phyloP scores from a whole-genome alignment of 92 coral and sea anemone species.

The Desmophyllum pertusum region DNA sequence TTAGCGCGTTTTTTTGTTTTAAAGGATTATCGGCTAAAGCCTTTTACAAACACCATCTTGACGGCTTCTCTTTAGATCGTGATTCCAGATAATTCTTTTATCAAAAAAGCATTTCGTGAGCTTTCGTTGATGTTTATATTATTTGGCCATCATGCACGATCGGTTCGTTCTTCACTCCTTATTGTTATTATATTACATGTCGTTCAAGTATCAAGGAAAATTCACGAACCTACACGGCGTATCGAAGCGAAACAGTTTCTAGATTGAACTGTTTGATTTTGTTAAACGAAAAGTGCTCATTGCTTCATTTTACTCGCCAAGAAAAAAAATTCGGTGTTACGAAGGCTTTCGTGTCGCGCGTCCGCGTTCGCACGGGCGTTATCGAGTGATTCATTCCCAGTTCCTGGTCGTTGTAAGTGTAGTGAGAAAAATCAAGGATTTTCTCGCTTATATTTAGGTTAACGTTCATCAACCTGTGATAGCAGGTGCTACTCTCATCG shows the following conservation, averaged over 20 bases:
- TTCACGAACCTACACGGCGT: neutral
- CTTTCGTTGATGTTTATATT: conserved; percentile 10
- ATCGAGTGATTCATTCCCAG: neutral
- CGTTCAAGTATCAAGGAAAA: conserved; percentile 25
- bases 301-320: neutral
- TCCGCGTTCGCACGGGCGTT: neutral
- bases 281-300: neutral
- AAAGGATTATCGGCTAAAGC: conserved; percentile 20
- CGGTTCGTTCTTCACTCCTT: neutral
- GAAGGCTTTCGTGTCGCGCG: neutral
- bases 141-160: neutral
- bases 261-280: neutral
- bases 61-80: neutral
- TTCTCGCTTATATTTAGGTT: conserved; percentile 16
- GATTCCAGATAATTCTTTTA: conserved; percentile 3
- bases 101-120: conserved; percentile 9
- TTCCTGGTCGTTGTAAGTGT: conserved; percentile 38
- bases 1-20: conserved; percentile 27
- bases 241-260: neutral
- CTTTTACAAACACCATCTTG: conserved; percentile 2
- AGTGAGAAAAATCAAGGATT: neutral
- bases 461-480: conserved; percentile 23
- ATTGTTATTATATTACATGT: conserved; percentile 12
- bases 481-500: conserved; percentile 10
- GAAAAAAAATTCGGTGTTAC: neutral